Base-by-base conservation (phyloP, 2,888 invertebrate genomes). In the Mesodorylaimus sp. region DNA sequence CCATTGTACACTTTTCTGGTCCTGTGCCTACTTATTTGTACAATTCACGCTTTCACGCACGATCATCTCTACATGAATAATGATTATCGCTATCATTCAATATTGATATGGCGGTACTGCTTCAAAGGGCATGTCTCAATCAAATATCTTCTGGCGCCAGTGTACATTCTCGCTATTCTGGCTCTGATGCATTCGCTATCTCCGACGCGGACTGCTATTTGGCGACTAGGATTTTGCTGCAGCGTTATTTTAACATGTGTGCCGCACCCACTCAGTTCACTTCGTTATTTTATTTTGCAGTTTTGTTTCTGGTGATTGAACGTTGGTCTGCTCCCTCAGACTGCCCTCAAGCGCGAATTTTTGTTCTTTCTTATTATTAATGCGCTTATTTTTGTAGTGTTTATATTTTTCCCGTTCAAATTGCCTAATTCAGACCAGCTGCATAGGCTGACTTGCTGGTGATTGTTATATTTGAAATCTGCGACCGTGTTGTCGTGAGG, bases 1-100 rank as follows among this genome's bases (percentile, higher is more conserved):
- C 2, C 48, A 45, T 10, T 47, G 53, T 25, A 63, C 63, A 55
- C 10, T 61, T 2, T 55, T 53, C 44, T 59, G 56, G 47, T 47
- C 55, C 5, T 45, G 54, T 1, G 52, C 50, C 32, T 55, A 58
- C 45, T 57, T 56, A 7, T 38, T 57, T 0, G 60, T 48, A 55
- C 53, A 52, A 60, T 72, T 25, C 83, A 85, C n/a, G 53, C 54
- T 45, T 72, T 68, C 67, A 86, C 91, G 0, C 69, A 81, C 41
- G 79, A 79, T 1, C 97, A 97, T 73, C 84, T 85, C 0, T 97
- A 93, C 67, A 70, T 93, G 39, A 67, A 97, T 21, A 86, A 95
- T 0, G 97, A 97, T 68, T 97, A 97, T 66, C 76, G 97, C 1
- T 95, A 97, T 70, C 89, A 85, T 58, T 79, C 82, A 0, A 97